Conservation (phyloP, 2,888 invertebrate genomes). For the Linnaemya vulpina region DNA sequence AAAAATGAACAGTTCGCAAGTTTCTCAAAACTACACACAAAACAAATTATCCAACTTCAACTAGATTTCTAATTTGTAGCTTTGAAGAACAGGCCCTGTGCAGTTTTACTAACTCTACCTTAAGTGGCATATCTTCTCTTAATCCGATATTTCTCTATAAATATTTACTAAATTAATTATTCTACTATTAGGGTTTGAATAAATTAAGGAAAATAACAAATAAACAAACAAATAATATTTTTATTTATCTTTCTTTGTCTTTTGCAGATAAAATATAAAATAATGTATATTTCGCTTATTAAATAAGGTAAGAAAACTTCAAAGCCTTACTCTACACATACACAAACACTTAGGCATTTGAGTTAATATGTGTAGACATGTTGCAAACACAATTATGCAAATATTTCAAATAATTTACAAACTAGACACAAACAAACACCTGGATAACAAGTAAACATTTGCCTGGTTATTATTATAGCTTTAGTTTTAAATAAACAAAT, state of each 20-base stretch:
- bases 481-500: constrained; percentile 29
- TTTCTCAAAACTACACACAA: too few relatives aligned
- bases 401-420: constrained; percentile 24
- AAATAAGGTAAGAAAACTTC: constrained; percentile 58
- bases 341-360: too few relatives aligned
- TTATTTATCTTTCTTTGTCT: constrained; percentile 15
- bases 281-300: constrained; percentile 37
- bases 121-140: too few relatives aligned
- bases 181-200: too few relatives aligned
- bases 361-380: background rate
- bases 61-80: too few relatives aligned
- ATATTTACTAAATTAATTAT: too few relatives aligned
- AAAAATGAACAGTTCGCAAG: too few relatives aligned
- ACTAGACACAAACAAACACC: constrained; percentile 43
- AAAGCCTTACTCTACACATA: background rate
- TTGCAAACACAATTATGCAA: background rate
- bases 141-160: too few relatives aligned
- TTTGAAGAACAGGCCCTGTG: too few relatives aligned
- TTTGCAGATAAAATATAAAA: constrained; percentile 54
- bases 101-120: too few relatives aligned
- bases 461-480: constrained; percentile 3
- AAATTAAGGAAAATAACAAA: too few relatives aligned
- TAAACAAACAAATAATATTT: background rate
- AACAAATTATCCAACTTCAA: too few relatives aligned
- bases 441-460: constrained; percentile 44